Evolutionary conservation across 2,888 invertebrate genomes (phyloP).

Genomic region (Anarsia innoxiella): DNA sequence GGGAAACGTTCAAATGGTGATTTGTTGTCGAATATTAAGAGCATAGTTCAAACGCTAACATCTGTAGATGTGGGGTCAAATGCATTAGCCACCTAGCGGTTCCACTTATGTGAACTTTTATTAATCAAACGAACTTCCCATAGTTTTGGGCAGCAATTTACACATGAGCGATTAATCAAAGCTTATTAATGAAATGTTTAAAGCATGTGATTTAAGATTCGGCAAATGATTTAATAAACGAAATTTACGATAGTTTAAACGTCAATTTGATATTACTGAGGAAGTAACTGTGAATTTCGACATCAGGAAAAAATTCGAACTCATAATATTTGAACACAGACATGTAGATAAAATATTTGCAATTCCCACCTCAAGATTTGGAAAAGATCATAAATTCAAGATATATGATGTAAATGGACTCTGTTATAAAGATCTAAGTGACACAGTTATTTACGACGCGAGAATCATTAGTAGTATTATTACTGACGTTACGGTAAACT

Average conservation of each 20-base stretch:
- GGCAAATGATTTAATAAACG: neutral
- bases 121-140: constrained; percentile 49
- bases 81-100: constrained; percentile 72
- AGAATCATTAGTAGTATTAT: neutral
- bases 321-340: no score
- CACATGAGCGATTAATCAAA: constrained; percentile 9
- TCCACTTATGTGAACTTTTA: constrained; percentile 50
- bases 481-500: constrained; percentile 23
- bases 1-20: constrained; percentile 59
- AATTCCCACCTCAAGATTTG: neutral
- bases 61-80: constrained; percentile 63
- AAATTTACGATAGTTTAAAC: no score
- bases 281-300: no score
- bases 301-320: no score
- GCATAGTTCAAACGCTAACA: constrained; percentile 67
- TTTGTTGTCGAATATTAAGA: constrained; percentile 65
- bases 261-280: neutral
- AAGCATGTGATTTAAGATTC: neutral
- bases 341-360: neutral
- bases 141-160: constrained; percentile 20
- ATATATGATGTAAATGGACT: neutral
- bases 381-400: neutral
- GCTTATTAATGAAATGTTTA: constrained; percentile 6
- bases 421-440: constrained; percentile 1
- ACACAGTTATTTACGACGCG: constrained; percentile 2